These are phyloP conservation scores for Paracanthobrama guichenoti DNA, from an alignment of 2,113 vertebrate genomes.

Conservation along the genomic window DNA sequence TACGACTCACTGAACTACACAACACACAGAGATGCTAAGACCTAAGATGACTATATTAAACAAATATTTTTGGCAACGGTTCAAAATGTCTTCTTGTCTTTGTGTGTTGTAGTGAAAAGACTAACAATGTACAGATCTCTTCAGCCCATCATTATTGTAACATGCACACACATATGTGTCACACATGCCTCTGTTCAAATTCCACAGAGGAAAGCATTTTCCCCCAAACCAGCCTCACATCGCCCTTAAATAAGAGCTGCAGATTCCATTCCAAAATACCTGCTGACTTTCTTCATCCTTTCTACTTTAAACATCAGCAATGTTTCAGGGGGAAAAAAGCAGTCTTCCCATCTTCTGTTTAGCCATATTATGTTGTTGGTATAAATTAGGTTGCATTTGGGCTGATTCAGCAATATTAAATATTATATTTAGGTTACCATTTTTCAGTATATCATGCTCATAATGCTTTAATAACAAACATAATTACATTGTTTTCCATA, in stretches of 20 bases:
- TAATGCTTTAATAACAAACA: not conserved
- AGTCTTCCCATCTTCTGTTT: too few relatives aligned
- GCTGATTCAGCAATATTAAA: too few relatives aligned
- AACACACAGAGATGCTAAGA: not conserved
- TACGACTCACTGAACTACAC: not conserved
- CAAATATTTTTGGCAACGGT: not conserved
- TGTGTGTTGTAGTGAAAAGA: not conserved
- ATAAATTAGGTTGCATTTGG: too few relatives aligned
- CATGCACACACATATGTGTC: slow-evolving; percentile 61
- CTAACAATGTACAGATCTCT: not conserved
- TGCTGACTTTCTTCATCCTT: not conserved
- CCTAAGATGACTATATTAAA: not conserved
- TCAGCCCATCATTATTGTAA: slow-evolving; percentile 18
- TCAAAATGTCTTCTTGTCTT: not conserved
- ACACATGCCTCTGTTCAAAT: slow-evolving; percentile 62
- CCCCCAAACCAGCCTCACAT: not conserved
- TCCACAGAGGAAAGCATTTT: slow-evolving; percentile 37
- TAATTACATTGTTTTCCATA: not conserved
- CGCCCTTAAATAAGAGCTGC: not conserved
- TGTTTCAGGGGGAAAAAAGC: not conserved
- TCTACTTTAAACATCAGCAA: not conserved
- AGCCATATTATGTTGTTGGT: too few relatives aligned
- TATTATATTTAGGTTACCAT: too few relatives aligned
- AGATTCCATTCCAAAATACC: slow-evolving; percentile 22
- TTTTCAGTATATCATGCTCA: not conserved